Conservation (phyloP, 1,140 invertebrate genomes). For the Trissolcus basalis region DNA sequence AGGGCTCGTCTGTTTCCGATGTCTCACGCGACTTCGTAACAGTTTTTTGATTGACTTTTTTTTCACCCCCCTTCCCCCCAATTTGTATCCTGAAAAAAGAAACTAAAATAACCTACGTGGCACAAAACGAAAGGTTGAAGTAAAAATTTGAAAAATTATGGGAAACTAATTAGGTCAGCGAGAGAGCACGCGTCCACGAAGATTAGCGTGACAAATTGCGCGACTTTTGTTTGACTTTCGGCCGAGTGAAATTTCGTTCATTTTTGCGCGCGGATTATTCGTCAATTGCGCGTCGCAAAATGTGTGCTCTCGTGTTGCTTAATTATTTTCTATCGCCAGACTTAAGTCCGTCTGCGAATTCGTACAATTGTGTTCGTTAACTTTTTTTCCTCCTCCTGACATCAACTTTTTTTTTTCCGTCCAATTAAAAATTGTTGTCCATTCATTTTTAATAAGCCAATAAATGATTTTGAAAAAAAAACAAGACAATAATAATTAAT, state of each 20-base stretch:
- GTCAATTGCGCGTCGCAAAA: constrained; percentile 11
- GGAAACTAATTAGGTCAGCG: constrained; percentile 32
- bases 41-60: constrained; percentile 26
- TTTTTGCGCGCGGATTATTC: constrained; percentile 27
- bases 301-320: constrained; percentile 12
- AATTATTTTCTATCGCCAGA: constrained; percentile 31
- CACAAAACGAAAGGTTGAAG: constrained; percentile 1
- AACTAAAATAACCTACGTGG: neutral
- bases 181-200: constrained; percentile 16
- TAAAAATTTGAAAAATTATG: constrained; percentile 21
- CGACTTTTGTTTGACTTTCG: constrained; percentile 4
- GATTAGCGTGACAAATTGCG: constrained; percentile 34
- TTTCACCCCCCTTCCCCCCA: neutral
- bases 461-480: no score
- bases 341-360: constrained; percentile 18
- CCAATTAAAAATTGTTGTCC: no score
- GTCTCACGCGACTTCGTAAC: constrained; percentile 43
- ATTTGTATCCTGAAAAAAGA: constrained; percentile 6
- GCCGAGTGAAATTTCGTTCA: constrained; percentile 7
- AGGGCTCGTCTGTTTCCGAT: constrained; percentile 42
- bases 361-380: constrained; percentile 14
- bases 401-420: no score
- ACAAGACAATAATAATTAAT: no score
- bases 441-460: no score
- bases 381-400: constrained; percentile 8